Conservation (phyloP, 2,113 vertebrate species). For the Brachirus orientalis region DNA sequence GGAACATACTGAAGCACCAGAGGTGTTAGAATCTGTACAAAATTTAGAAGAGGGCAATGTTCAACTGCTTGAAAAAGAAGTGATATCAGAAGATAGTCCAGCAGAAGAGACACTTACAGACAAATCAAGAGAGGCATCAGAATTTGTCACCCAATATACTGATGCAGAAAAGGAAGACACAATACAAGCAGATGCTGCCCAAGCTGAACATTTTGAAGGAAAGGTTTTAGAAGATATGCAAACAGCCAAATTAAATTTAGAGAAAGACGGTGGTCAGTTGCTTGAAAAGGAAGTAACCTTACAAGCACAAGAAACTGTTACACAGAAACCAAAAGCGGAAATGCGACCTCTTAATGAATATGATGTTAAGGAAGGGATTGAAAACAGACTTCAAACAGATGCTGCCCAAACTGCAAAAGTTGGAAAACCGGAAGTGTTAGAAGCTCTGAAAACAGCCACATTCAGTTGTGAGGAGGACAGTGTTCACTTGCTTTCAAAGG, state of each 20-base stretch:
- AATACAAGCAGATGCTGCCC: background rate
- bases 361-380: too few relatives aligned
- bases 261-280: background rate
- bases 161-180: conserved; percentile 39
- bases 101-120: conserved; percentile 8
- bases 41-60: background rate
- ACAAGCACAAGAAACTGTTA: too few relatives aligned
- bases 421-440: too few relatives aligned
- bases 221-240: background rate
- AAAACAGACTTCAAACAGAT: too few relatives aligned
- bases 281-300: background rate
- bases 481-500: background rate
- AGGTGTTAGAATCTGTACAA: conserved; percentile 9
- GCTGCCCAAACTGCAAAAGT: too few relatives aligned
- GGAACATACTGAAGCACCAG: background rate
- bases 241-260: background rate
- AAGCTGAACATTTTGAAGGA: background rate
- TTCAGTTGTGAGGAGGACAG: background rate
- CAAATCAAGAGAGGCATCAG: background rate
- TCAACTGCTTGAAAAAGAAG: background rate
- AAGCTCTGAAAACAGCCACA: too few relatives aligned
- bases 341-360: too few relatives aligned
- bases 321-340: too few relatives aligned
- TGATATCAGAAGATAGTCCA: background rate
- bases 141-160: conserved; percentile 19